Evolutionary conservation across 2,113 vertebrate species (phyloP).

Genomic region (Odontophorus gujanensis): DNA sequence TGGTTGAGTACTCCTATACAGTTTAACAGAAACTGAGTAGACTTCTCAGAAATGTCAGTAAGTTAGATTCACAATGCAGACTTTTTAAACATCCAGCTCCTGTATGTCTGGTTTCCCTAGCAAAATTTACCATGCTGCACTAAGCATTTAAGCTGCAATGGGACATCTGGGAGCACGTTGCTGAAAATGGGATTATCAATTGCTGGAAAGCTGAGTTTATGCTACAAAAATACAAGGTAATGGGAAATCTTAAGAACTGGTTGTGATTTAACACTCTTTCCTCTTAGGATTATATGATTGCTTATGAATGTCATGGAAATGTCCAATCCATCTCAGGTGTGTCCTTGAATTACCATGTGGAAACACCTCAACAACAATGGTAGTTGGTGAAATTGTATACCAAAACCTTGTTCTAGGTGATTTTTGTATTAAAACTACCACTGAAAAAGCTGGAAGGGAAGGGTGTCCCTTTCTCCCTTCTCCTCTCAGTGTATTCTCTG

Average conservation of each 20-base stretch:
- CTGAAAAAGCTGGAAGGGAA: not conserved
- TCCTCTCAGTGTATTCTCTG: not conserved
- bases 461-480: not conserved
- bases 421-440: not conserved
- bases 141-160: not conserved
- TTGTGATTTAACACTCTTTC: not conserved
- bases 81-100: not conserved
- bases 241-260: not conserved
- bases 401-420: not conserved
- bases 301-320: not conserved
- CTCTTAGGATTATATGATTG: not conserved
- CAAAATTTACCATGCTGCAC: not conserved
- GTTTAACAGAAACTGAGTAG: not conserved
- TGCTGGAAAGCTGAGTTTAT: slow-evolving; percentile 18
- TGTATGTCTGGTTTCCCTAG: not conserved
- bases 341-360: not conserved
- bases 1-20: not conserved
- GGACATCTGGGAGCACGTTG: not conserved
- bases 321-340: not conserved
- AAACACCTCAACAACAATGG: not conserved
- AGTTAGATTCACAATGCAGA: not conserved
- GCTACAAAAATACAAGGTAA: not conserved
- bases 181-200: slow-evolving; percentile 33
- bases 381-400: not conserved
- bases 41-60: not conserved